phyloP scores from a whole-genome alignment of 2,797 vertebrate genomes.

The Epinephelus coioides region DNA sequence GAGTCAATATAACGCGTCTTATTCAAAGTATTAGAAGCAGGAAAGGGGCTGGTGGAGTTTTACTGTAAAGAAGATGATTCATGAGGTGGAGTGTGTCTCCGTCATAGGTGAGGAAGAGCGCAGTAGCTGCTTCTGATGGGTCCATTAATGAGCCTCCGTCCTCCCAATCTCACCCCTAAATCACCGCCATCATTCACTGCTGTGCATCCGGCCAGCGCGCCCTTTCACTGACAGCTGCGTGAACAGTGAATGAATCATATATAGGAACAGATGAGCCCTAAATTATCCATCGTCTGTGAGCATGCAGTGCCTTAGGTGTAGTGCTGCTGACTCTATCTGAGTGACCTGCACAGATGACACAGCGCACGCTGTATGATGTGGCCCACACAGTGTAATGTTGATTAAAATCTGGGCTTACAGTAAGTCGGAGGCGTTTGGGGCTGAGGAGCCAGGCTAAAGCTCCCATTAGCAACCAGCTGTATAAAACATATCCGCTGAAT shows the following conservation, averaged over 20 bases:
- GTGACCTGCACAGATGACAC: constrained; percentile 41
- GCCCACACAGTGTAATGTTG: constrained; percentile 38
- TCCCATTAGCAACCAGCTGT: constrained; percentile 54
- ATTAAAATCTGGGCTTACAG: constrained; percentile 64
- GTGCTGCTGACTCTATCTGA: neutral
- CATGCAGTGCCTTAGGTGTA: constrained; percentile 21
- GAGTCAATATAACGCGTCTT: constrained; percentile 32
- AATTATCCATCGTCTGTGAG: constrained; percentile 47
- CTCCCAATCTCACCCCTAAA: constrained; percentile 59
- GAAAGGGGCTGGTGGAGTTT: neutral
- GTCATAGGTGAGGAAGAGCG: constrained; percentile 35
- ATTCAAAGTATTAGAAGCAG: constrained; percentile 25
- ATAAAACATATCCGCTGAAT: constrained; percentile 44
- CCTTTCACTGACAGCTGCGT: constrained; percentile 43
- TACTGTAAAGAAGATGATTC: constrained; percentile 41
- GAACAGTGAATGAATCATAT: constrained; percentile 59
- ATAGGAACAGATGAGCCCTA: constrained; percentile 52
- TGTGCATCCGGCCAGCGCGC: constrained; percentile 18
- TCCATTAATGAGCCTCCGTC: constrained; percentile 62
- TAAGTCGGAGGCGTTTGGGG: constrained; percentile 47
- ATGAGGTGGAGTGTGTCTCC: constrained; percentile 14
- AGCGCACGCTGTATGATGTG: constrained; percentile 13
- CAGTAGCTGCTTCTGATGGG: constrained; percentile 48
- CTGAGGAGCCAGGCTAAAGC: constrained; percentile 44
- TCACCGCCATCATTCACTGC: constrained; percentile 61